Base-by-base conservation (phyloP, 2,113 vertebrate species). In the Pleuronectes platessa region DNA sequence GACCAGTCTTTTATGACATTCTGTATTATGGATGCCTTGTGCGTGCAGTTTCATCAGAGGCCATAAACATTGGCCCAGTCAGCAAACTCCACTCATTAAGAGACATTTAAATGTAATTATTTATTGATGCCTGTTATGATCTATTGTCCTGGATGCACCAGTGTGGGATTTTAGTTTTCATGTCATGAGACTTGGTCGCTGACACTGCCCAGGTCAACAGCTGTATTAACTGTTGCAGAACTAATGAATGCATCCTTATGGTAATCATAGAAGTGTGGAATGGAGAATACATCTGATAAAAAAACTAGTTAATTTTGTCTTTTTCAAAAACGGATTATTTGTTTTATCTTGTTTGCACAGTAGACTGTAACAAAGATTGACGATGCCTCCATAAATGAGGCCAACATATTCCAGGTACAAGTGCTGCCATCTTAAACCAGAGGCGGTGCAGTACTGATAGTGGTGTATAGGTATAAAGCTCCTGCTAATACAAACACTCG, bases 21-120 rank as follows among this genome's bases (percentile, higher is more conserved):
- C 78, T 92, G 86, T 93, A 93, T 92, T 93, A 90, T 93, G 84
- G 90, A 92, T 92, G 91, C 86, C 85, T 91, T 87, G 86, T 90
- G 84, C 78, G 45, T 78, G 90, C 78, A 86, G 85, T 84, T 93
- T 92, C 88, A 91, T 94, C 94, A 85, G 83, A 91, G 77, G 83
- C 92, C 83, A 87, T 89, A 92, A 89, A 91, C 86, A 91, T 86
- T 45, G 74, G 76, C 90, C 80, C 89, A 84, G 90, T 95, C 90
- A 96, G 94, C 93, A 95, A 90, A 93, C 93, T 94, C 91, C 71
- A 82, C 87, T 94, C 92, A 92, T 94, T 94, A 93, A 94, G 91
- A 91, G 84, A 86, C 86, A 88, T 95, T 95, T 95, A 94, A 92
- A 86, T 93, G 84, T 92, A 93, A 93, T 95, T 95, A 95, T 94